Percentiles rank a stretch among this genome's conserved stretches.
Conservation (phyloP, 2,888 invertebrate species). For the Gari tellinella region DNA sequence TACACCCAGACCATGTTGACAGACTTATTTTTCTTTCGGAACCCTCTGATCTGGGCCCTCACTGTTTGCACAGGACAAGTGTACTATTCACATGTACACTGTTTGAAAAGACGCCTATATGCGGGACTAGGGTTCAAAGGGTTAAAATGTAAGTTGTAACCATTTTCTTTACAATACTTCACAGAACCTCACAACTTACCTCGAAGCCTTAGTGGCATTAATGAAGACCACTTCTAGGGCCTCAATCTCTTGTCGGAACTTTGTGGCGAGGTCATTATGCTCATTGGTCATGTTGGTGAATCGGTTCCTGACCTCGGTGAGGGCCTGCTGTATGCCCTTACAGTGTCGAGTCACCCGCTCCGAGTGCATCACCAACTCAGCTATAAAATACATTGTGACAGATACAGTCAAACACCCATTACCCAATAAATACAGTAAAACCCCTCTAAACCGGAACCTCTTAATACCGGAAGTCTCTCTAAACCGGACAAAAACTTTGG, state of each 20-base stretch:
- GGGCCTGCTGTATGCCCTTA: constrained; percentile 81
- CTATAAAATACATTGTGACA: constrained; percentile 59
- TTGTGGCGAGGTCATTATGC: constrained; percentile 78
- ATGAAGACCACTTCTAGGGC: constrained; percentile 82
- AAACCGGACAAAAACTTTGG: too few species aligned
- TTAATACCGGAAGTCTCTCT: too few species aligned
- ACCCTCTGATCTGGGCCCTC: background rate
- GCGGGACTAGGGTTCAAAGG: too few species aligned
- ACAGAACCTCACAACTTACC: constrained; percentile 59
- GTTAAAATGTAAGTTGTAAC: background rate
- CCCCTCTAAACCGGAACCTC: too few species aligned
- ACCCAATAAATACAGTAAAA: too few species aligned
- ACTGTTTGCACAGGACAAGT: background rate
- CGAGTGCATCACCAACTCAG: constrained; percentile 83
- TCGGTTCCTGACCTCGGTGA: constrained; percentile 78
- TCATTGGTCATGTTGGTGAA: constrained; percentile 79
- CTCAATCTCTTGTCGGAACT: constrained; percentile 81
- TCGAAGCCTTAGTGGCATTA: constrained; percentile 83
- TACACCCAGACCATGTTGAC: too few species aligned
- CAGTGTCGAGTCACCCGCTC: constrained; percentile 83
- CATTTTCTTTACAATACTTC: background rate
- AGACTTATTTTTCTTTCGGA: too few species aligned
- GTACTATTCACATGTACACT: too few species aligned
- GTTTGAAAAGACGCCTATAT: too few species aligned
- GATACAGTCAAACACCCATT: too few species aligned